Conservation (phyloP, 37 sponge, comb jelly and placozoan genomes). For the Bolinopsis microptera region DNA sequence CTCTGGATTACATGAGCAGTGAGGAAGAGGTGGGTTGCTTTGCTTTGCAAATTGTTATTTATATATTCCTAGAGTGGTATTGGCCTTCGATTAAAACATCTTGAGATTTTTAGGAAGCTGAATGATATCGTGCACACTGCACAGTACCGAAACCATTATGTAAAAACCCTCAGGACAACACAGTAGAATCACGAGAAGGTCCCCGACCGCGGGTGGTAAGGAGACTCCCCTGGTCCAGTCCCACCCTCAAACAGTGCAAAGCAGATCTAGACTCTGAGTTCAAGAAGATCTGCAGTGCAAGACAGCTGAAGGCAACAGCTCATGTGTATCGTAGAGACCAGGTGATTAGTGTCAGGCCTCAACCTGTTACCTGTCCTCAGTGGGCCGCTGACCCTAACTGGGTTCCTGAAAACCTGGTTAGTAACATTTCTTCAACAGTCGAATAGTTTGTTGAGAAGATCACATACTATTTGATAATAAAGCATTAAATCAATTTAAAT, state of each 20-base stretch:
- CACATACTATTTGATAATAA: too few species aligned
- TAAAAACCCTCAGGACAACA: constrained; percentile 32
- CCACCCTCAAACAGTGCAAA: background rate
- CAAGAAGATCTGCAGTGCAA: constrained; percentile 28
- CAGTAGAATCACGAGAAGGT: constrained; percentile 6
- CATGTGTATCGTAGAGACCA: background rate
- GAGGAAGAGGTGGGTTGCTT: background rate
- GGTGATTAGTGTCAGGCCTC: background rate
- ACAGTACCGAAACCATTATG: too few species aligned
- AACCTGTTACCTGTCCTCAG: background rate
- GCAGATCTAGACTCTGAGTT: constrained; percentile 3
- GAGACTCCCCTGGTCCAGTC: background rate
- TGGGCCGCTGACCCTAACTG: constrained; percentile 2
- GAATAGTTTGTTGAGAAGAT: too few species aligned
- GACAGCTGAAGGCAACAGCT: constrained; percentile 29
- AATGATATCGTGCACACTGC: too few species aligned
- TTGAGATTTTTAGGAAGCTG: too few species aligned
- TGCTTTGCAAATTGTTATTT: too few species aligned
- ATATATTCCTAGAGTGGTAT: too few species aligned
- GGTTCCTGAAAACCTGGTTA: constrained; percentile 4
- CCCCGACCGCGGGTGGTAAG: constrained; percentile 22
- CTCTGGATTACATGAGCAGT: constrained; percentile 27
- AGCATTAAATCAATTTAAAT: too few species aligned
- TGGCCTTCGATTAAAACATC: too few species aligned
- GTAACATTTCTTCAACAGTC: too few species aligned